Evolutionary conservation across 1,140 invertebrate genomes (phyloP).

Genomic region (Euura lappo): DNA sequence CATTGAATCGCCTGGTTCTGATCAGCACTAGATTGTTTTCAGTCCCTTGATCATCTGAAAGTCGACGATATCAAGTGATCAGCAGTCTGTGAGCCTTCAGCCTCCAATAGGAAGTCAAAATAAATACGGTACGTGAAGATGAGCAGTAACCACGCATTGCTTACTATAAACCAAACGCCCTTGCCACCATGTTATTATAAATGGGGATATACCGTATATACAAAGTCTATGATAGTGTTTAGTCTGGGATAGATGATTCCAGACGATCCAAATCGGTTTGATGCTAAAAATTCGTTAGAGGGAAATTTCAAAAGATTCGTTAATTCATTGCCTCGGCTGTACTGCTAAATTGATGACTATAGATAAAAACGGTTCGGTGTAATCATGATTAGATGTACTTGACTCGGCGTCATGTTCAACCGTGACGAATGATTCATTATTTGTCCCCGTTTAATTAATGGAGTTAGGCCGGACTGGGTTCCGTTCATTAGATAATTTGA

Average conservation of each 20-base stretch:
- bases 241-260: conserved; percentile 4
- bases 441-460: neutral
- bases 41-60: neutral
- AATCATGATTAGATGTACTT: neutral
- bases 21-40: neutral
- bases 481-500: neutral
- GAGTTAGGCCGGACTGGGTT: neutral
- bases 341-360: neutral
- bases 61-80: neutral
- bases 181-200: neutral
- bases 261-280: neutral
- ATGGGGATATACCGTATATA: conserved; percentile 3
- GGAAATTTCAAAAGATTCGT: neutral
- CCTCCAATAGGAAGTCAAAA: neutral
- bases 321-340: neutral
- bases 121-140: neutral
- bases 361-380: neutral
- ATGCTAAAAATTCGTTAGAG: neutral
- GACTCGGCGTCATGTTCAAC: neutral
- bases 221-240: neutral
- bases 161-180: conserved; percentile 3
- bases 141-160: neutral
- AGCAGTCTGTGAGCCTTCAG: neutral
- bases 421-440: neutral
- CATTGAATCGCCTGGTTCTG: neutral